Base-by-base conservation (phyloP, 37 sponge, comb jelly and placozoan genomes). In the Halisarca cf. caerulea region DNA sequence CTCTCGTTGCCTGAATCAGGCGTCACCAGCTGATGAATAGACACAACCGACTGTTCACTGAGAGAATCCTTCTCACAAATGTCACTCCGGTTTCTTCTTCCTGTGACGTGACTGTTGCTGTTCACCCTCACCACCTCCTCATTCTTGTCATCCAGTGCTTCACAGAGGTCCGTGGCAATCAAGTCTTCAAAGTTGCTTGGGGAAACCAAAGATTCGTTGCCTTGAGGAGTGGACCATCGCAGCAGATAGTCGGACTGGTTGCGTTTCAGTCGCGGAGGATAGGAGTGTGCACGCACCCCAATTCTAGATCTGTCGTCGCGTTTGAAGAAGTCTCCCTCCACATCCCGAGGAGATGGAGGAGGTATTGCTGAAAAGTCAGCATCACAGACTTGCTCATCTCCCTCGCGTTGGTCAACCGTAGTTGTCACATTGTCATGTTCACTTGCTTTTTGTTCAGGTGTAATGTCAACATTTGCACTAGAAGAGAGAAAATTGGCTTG, bases 1-100 rank as follows among this genome's bases (percentile, higher is more conserved):
- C 77, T 74, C 6, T 74, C 77, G 77, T 74, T 74, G 24, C 77
- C 77, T 40, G 77, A 74, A 41, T 74, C 77, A 44, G 77, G 45
- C 17, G 18, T 74, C 18, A 28, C 30, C 7, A 62, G 6, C 24
- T 74, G 77, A 9, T 74, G 21, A 2, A 38, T 4, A 25, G 43
- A 74, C 2, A 39, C 1, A 3, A 74, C 14, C 0, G 77, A 74
- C 24, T 74, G 11, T 4, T 74, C 77, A 41, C 77, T 74, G 17
- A 74, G 42, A 25, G 77, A 74, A 25, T 74, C 77, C 36, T 43
- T 74, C 25, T 74, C 77, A 74, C 77, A 39, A 8, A 44, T 41
- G 17, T 74, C 77, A 41, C 77, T 74, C 1, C 1, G 45, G 42
- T 44, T 40, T 23, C 43, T 32, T 24, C n/a, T 74, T 2, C 45